These are phyloP conservation scores for Rhinoraja longicauda DNA, from an alignment of 2,797 vertebrate genomes.

Conservation along the genomic window DNA sequence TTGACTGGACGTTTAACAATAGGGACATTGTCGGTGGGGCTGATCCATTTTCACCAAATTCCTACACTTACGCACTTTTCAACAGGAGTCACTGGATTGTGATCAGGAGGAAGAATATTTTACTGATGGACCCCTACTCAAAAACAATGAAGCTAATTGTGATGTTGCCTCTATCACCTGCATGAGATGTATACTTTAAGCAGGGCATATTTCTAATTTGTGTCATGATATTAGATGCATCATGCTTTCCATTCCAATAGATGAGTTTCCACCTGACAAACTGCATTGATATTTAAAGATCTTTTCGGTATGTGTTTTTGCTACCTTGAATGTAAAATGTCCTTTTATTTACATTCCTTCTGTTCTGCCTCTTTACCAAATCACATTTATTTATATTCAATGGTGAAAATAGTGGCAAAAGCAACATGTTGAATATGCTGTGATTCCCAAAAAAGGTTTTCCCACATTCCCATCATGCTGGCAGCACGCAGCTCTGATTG, in stretches of 20 bases:
- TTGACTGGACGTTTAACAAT: slow-evolving; percentile 25
- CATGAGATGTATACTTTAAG: not conserved
- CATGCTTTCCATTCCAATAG: not conserved
- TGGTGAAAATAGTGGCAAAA: not conserved
- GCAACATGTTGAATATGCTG: not conserved
- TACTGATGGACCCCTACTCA: not conserved
- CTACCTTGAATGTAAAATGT: too few relatives aligned
- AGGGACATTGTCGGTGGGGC: not conserved
- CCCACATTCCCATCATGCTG: not conserved
- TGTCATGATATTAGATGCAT: not conserved
- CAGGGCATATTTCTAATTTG: not conserved
- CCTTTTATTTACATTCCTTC: not conserved
- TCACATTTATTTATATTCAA: not conserved
- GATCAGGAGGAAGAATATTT: not conserved
- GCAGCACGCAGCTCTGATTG: not conserved
- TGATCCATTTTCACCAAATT: not conserved
- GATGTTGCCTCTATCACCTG: not conserved
- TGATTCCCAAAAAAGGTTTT: not conserved
- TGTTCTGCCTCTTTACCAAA: not conserved
- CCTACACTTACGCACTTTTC: not conserved
- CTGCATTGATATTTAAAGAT: not conserved
- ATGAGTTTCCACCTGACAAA: not conserved
- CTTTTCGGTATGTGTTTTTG: not conserved
- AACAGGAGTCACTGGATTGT: not conserved
- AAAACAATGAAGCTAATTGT: not conserved